Evolutionary conservation across 1,140 invertebrate genomes (phyloP), one percentile per base, ranked within the genome.

Genomic region (Neodiprion fabricii): DNA sequence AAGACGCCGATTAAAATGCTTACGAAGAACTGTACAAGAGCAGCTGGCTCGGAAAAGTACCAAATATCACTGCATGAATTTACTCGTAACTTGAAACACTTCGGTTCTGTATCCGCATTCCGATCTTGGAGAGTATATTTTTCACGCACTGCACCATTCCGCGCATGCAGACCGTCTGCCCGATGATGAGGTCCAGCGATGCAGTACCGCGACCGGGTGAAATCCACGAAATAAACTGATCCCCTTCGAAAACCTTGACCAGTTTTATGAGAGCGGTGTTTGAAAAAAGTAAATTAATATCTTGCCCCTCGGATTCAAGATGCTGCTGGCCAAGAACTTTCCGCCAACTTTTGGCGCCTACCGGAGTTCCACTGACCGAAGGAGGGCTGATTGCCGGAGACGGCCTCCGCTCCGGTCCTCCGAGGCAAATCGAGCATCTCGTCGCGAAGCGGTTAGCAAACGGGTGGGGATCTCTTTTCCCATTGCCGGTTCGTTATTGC

Each of bases 341-440:
- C 53, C 53, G n/a, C 53, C 53, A 61, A 61, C 53, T 61, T 61
- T 61, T 61, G 53, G 53, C 53, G 53, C n/a, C 53, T 17, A 61
- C 53, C 53, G 9, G 53, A 61, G 11, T 61, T 61, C 53, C 53
- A 61, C 53, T 61, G 53, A 61, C 53, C 53, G 53, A 61, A 61
- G 53, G 53, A 61, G 53, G 53, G 53, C 53, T 61, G 53, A 61
- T 61, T 61, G 53, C 53, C 11, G 9, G 53, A 61, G 53, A 61
- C 53, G 28, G 28, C 28, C 28, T 40, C 28, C 28, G 28, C 28
- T 40, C 53, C 53, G 53, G 53, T 61, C 53, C 53, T 61, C 53
- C 53, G n/a, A 61, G 53, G 53, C 53, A 61, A 61, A 61, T 61
- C 53, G 53, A 61, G n/a, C 11, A 61, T 61, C 53, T 61, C 53